Conservation (phyloP, 2,888 invertebrate genomes). For the Cerastis rubricosa region DNA sequence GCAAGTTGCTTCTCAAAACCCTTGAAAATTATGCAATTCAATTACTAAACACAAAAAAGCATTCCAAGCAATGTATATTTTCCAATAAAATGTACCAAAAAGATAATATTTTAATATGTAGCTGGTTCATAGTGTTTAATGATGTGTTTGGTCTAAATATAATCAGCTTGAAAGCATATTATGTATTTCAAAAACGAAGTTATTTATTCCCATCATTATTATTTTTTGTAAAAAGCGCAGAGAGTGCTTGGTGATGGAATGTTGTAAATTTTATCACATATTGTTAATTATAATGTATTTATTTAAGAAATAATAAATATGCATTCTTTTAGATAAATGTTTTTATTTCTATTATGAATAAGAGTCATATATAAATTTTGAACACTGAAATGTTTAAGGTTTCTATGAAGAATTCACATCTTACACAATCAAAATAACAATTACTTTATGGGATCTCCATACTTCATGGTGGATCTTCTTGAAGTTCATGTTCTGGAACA, state of each 20-base stretch:
- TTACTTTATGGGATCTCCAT: not conserved
- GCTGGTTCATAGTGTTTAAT: slow-evolving; percentile 44
- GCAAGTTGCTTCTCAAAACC: slow-evolving; percentile 12
- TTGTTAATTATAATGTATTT: slow-evolving; percentile 83
- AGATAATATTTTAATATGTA: slow-evolving; percentile 33
- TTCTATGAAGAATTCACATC: not conserved
- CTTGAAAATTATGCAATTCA: slow-evolving; percentile 14
- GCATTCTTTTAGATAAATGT: slow-evolving; percentile 77
- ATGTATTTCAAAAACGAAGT: slow-evolving; percentile 42
- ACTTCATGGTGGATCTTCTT: slow-evolving; percentile 37
- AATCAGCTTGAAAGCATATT: slow-evolving; percentile 39
- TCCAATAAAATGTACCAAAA: slow-evolving; percentile 65
- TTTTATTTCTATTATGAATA: slow-evolving; percentile 30
- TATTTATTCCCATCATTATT: slow-evolving; percentile 54
- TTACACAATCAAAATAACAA: not conserved
- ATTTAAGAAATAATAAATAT: slow-evolving; percentile 87
- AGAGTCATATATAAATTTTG: not conserved
- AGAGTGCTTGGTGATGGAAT: slow-evolving; percentile 81
- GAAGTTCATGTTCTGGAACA: slow-evolving; percentile 25
- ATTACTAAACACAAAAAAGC: slow-evolving; percentile 62
- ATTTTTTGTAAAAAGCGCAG: slow-evolving; percentile 60
- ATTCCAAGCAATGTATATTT: slow-evolving; percentile 64
- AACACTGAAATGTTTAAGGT: not conserved
- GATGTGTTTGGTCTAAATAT: slow-evolving; percentile 33
- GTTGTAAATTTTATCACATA: slow-evolving; percentile 83